Base-by-base conservation (phyloP, 2,797 vertebrate species). In the Hydrolagus colliei region DNA sequence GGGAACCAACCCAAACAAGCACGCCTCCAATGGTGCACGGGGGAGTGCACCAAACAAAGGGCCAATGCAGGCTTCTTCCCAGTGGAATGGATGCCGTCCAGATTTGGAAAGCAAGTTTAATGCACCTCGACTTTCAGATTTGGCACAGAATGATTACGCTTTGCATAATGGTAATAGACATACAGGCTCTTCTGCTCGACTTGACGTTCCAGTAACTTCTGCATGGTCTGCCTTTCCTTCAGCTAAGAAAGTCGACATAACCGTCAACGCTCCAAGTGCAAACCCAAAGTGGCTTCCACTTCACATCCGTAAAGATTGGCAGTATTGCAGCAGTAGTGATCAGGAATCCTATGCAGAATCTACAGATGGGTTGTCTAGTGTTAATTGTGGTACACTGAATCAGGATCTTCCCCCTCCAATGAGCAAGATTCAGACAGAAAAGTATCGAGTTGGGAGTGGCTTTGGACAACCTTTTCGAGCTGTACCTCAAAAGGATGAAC, bases 281-380 rank as follows among this genome's bases (percentile, higher is more conserved):
- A 94, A 89, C 90, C 97, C 97, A 87, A 93, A 95, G 65, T 98
- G 97, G 97, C 90, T 98, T 84, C 98, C 98, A 0, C 96, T 96
- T 87, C 98, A 98, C 1, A 96, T 98, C 71, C 89, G 98, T 72
- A 95, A 94, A 78, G 97, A 98, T 87, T 97, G 98, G 97, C 95
- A 95, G 62, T 96, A 95, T 0, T 96, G 96, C 8, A 92, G 93
- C 22, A 94, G 93, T 88, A 99, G 97, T 0, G 97, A 99, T 89
- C 97, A 99, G 92, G 98, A 99, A 92, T 99, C 98, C 0, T 98
- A 97, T 86, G 96, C 97, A 0, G 98, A 99, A 90, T 99, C 98
- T 76, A 99, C 98, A 0, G 98, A 99, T 0, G 98, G 98, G 72
- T 98, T 97, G 97, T 99, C 97, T 0, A 98, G 97, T 0, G 93